Evolutionary conservation across 2,888 invertebrate genomes (phyloP), one percentile per base, ranked within the genome.

Genomic region (Drosophila fulvimacula): DNA sequence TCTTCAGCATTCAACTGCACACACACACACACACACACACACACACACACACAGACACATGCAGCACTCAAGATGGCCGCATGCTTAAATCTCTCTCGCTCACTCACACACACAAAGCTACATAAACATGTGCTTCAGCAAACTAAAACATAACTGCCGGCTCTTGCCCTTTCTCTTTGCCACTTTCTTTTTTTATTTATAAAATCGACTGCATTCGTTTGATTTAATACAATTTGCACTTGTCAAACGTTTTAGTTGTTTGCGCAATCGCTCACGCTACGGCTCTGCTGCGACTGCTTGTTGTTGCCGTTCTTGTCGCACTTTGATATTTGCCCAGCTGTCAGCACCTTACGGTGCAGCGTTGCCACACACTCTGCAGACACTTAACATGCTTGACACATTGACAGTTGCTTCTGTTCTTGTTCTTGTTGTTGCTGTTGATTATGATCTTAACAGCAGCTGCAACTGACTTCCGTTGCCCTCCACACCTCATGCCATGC

Each of bases 361-460:
- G 51, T 32, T 69, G 70, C 48, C 68, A 69, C 39, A 42, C 39
- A 42, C 39, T 63, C 9, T 53, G 46, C 52, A 64, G 46, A 57
- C 59, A 71, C 30, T 60, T 56, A 55, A 52, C 60, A 34, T 65
- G 15, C 42, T 49, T 72, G 73, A 42, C 72, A 48, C 52, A 57
- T 65, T 66, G 65, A 65, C 65, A 65, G 41, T 38, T 57, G 48
- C 32, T 41, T 2, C 38, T 48, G 51, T 15, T 69, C n/a, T 21
- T 19, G 48, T 30, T 42, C 21, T 11, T 61, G 46, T 9, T 49
- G 52, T 17, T 53, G 60, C 24, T 64, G 15, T 21, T 32, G 61
- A 72, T 72, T 61, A 53, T 62, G 58, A 73, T 72, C 73, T 66
- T 61, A 58, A 32, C 53, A 58, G 44, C 67, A 62, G 55, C 55